Evolutionary conservation across 2,113 vertebrate genomes (phyloP), one percentile per base, ranked within the genome.

Genomic region (Perca fluviatilis): DNA sequence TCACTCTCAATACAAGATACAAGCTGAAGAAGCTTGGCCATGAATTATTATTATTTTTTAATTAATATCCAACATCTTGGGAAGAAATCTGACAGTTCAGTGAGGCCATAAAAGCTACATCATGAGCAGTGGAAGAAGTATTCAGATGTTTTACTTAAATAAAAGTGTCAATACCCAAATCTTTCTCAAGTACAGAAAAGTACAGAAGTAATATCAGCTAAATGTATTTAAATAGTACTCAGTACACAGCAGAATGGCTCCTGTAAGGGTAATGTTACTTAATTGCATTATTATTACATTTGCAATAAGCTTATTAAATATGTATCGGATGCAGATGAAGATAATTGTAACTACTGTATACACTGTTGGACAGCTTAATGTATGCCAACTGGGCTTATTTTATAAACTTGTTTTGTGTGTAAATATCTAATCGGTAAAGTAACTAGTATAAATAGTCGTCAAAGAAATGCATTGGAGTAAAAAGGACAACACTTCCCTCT

Each of bases 1-100:
- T 76, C 69, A 76, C 49, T 58, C 66, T 36, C 21, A 58, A 14
- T 16, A 27, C 56, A 65, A 58, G 53, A 75, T 30, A 12, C 63
- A 73, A 8, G 36, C 60, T 56, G 9, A 6, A 43, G 23, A 58
- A 46, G 57, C 74, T 43, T 23, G 47, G 19, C 16, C 12, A 46
- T 43, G 14, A 33, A 68, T 67, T 68, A 43, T n/a, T n/a, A n/a
- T n/a, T n/a, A 2, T 27, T 27, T 27, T 27, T 27, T 27, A 2
- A 27, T 27, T 27, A 56, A 47, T 49, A 30, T 46, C 40, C 12
- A 14, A 58, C 15, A 68, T 67, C 12, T 21, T 58, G 21, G 43
- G 7, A 40, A 23, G 63, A 27, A 56, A 18, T 30, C 16, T n/a
- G 13, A 23, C 14, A 47, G 58, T 30, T 25, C 36, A 43, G n/a